phyloP scores from a whole-genome alignment of 2,113 vertebrate genomes.

The Pongo abelii region DNA sequence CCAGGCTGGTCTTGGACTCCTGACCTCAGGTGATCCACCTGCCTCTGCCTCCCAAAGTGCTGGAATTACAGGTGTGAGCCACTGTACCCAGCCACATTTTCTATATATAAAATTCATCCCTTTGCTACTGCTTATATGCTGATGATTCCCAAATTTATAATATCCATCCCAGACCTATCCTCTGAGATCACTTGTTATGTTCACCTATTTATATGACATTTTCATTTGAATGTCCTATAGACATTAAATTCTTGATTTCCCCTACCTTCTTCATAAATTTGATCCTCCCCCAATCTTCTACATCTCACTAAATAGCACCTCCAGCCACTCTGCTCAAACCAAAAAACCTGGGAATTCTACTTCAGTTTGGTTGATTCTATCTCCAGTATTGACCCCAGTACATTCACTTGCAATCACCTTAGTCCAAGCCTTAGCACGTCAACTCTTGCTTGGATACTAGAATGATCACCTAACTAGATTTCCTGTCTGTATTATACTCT shows the following conservation, averaged over 20 bases:
- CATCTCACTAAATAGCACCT: background rate
- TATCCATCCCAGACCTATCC: background rate
- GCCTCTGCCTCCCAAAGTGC: no score
- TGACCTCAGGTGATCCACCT: no score
- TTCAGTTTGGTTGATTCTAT: background rate
- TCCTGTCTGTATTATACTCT: background rate
- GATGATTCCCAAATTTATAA: background rate
- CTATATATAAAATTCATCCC: background rate
- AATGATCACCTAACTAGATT: background rate
- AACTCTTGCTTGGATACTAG: background rate
- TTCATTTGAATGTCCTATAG: background rate
- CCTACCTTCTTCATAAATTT: background rate
- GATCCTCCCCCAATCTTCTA: background rate
- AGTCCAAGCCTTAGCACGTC: background rate
- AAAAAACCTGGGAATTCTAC: background rate
- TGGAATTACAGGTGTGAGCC: no score
- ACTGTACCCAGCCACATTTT: background rate
- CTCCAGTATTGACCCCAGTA: background rate
- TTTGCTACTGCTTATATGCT: background rate
- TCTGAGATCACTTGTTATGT: background rate
- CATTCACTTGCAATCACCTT: background rate
- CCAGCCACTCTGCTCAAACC: background rate
- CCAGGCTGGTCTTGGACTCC: no score
- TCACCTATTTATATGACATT: background rate
- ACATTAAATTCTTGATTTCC: background rate